Percentiles rank a stretch among this genome's conserved stretches.
phyloP scores from a whole-genome alignment of 1,140 invertebrate genomes.

The Paracyclopina nana region DNA sequence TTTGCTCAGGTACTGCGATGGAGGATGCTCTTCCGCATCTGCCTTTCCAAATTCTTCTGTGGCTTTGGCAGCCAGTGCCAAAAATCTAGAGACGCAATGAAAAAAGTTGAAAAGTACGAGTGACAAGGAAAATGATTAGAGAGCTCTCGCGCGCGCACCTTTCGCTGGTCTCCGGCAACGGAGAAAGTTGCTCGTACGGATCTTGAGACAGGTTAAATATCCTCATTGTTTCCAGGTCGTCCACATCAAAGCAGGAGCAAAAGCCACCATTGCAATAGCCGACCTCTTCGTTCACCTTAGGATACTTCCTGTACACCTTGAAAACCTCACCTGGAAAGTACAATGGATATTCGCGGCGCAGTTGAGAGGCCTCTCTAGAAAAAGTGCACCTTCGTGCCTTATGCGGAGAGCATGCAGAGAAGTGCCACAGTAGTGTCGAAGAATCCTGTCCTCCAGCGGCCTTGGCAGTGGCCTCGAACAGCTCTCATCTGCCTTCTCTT shows the following conservation, averaged over 20 bases:
- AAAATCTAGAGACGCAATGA: not conserved
- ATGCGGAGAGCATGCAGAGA: not conserved
- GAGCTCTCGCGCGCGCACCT: too few relatives aligned
- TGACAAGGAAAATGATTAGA: too few relatives aligned
- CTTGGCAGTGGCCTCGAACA: not conserved
- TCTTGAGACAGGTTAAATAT: not conserved
- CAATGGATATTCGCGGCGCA: not conserved
- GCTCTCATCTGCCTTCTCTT: too few relatives aligned
- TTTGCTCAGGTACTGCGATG: not conserved
- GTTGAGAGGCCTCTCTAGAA: not conserved
- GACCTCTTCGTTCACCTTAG: too few relatives aligned
- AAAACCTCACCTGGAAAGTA: not conserved
- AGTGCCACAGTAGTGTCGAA: slow-evolving; percentile 2
- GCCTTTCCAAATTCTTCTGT: not conserved
- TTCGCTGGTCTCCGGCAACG: not conserved
- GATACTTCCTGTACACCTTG: not conserved
- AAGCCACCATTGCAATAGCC: not conserved
- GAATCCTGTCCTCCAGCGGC: not conserved
- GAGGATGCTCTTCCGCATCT: not conserved
- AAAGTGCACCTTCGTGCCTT: not conserved
- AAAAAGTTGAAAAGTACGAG: not conserved
- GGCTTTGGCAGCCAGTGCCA: not conserved
- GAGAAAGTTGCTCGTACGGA: not conserved
- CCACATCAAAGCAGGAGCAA: not conserved
- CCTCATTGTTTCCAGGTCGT: not conserved